These are phyloP conservation scores for Pelagia noctiluca DNA, from an alignment of 30 jellyfish, hydroid and myxozoan species.

Conservation along the genomic window DNA sequence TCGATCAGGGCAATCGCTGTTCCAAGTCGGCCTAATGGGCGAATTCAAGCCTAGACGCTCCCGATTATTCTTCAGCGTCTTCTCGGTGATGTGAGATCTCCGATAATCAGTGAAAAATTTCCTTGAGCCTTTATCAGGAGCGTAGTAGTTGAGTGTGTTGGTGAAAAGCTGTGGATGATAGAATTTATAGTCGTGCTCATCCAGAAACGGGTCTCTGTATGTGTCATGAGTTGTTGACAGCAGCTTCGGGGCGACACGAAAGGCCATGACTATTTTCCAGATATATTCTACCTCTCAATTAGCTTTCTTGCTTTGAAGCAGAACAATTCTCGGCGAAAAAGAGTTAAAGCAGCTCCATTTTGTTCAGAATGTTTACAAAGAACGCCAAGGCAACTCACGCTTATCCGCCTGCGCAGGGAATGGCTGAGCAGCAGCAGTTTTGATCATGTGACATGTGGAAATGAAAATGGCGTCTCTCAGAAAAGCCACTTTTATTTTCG, in stretches of 20 bases:
- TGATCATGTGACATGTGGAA: conserved; percentile 17
- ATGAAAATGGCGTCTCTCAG: conserved; percentile 9
- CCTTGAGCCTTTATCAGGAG: conserved; percentile 73
- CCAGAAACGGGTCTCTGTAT: conserved; percentile 53
- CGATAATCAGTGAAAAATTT: conserved; percentile 76
- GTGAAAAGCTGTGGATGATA: conserved; percentile 76
- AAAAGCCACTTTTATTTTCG: background rate
- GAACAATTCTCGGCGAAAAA: too few relatives aligned
- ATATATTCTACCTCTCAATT: too few relatives aligned
- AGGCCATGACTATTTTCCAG: conserved; percentile 70
- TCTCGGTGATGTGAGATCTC: conserved; percentile 61
- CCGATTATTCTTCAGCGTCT: conserved; percentile 57
- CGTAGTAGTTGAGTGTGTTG: conserved; percentile 33
- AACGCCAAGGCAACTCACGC: conserved; percentile 6
- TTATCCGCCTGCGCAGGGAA: background rate
- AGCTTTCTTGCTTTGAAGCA: too few relatives aligned
- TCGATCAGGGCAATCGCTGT: conserved; percentile 74
- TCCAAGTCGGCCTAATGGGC: conserved; percentile 76
- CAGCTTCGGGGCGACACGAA: conserved; percentile 62
- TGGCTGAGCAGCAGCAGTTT: background rate
- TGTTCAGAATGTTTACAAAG: background rate
- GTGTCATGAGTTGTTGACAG: conserved; percentile 80
- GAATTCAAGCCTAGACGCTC: conserved; percentile 1
- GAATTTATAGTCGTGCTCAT: conserved; percentile 62
- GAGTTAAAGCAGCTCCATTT: too few relatives aligned